These are phyloP conservation scores for Meloe dianella DNA, from an alignment of 2,888 invertebrate genomes.

Conservation along the genomic window DNA sequence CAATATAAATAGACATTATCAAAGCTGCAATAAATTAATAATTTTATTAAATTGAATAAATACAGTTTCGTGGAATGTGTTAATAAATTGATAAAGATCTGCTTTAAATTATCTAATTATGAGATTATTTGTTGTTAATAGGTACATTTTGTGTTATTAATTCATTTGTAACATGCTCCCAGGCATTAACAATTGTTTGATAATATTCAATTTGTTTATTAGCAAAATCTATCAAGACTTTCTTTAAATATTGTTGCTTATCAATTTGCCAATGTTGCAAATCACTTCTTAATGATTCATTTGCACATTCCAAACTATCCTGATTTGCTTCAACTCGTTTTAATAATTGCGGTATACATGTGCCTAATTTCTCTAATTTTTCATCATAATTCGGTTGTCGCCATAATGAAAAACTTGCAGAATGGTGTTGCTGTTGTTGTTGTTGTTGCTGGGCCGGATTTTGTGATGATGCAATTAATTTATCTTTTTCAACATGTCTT, in stretches of 20 bases:
- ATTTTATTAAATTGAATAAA: constrained; percentile 4
- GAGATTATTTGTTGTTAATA: neutral
- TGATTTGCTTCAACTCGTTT: constrained; percentile 64
- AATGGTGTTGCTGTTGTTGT: neutral
- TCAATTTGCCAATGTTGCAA: constrained; percentile 71
- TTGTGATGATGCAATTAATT: constrained; percentile 40
- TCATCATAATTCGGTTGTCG: constrained; percentile 67
- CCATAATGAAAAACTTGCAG: constrained; percentile 62
- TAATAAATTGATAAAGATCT: neutral
- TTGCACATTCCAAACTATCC: constrained; percentile 72
- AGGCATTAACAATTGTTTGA: constrained; percentile 65
- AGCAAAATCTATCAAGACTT: constrained; percentile 67
- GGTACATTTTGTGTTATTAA: constrained; percentile 32
- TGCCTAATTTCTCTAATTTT: constrained; percentile 61
- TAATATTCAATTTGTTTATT: constrained; percentile 71
- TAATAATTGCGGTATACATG: constrained; percentile 61
- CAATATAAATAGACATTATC: too few relatives aligned
- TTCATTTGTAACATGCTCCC: constrained; percentile 60
- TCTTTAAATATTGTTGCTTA: constrained; percentile 69
- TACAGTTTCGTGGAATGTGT: constrained; percentile 2
- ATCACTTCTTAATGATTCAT: constrained; percentile 72
- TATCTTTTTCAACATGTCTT: constrained; percentile 67
- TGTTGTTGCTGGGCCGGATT: constrained; percentile 38
- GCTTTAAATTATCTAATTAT: neutral
- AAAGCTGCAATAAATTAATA: neutral